Percentiles rank a stretch among this genome's conserved stretches.
Evolutionary conservation across 1,140 invertebrate genomes (phyloP).

Genomic region (Stenopsyche tienmushanensis): DNA sequence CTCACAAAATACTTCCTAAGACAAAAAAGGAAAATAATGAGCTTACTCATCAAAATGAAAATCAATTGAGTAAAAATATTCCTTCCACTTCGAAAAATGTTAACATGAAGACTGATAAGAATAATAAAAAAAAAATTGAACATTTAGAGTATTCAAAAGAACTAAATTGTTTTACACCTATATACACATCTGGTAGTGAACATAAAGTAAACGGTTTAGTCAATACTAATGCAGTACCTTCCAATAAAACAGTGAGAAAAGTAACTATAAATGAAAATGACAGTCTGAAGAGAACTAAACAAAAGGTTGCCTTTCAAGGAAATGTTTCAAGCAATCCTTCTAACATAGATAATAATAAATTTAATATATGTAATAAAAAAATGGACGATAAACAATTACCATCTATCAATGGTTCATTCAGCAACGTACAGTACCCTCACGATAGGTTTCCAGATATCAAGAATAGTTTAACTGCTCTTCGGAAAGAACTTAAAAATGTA

Average conservation of each 20-base stretch:
- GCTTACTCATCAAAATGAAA: neutral
- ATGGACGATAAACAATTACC: no score
- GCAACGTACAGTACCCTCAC: no score
- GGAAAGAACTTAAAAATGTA: constrained; percentile 39
- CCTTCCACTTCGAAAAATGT: constrained; percentile 5
- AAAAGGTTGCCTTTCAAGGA: neutral
- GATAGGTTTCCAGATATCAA: constrained; percentile 40
- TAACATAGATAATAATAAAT: no score
- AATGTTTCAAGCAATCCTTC: no score
- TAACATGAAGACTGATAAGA: constrained; percentile 5
- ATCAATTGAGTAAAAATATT: neutral
- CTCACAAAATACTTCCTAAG: neutral
- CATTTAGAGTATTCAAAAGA: constrained; percentile 3
- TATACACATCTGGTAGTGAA: no score
- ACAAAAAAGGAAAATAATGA: neutral
- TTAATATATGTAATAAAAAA: no score
- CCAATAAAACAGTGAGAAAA: no score
- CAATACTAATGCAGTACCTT: no score
- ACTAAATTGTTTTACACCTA: no score
- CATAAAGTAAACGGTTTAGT: no score
- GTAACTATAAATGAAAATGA: neutral
- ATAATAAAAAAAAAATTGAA: constrained; percentile 4
- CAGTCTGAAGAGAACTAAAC: neutral
- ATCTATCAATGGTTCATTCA: no score
- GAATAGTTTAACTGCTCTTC: constrained; percentile 31